phyloP scores from a whole-genome alignment of 2,888 invertebrate species.

The Nycteola revayana region DNA sequence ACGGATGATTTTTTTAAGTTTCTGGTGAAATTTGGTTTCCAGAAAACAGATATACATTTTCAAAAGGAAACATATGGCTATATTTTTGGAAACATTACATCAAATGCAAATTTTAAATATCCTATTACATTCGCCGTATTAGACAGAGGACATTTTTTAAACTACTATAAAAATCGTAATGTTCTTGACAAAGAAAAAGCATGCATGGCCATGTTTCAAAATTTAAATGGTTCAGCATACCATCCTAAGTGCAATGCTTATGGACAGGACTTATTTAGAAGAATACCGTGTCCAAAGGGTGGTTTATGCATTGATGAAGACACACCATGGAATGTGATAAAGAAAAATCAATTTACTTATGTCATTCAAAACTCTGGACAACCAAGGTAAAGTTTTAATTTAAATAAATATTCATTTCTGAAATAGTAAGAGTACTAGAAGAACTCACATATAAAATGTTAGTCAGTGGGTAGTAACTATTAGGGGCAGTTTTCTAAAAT shows the following conservation, averaged over 20 bases:
- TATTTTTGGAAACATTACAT: constrained; percentile 97
- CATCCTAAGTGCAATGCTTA: constrained; percentile 90
- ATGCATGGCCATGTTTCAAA: constrained; percentile 93
- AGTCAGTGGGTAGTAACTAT: too few species aligned
- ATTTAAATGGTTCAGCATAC: constrained; percentile 91
- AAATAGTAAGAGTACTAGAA: too few species aligned
- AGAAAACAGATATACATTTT: constrained; percentile 94
- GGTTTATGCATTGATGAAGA: constrained; percentile 94
- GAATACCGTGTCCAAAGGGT: constrained; percentile 91
- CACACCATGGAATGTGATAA: constrained; percentile 91
- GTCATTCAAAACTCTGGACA: constrained; percentile 93
- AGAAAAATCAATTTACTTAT: constrained; percentile 96
- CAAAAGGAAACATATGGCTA: constrained; percentile 95
- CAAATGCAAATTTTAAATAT: constrained; percentile 83
- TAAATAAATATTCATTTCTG: too few species aligned
- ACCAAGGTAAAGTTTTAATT: constrained; percentile 91
- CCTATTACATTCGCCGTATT: constrained; percentile 94
- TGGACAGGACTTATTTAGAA: constrained; percentile 89
- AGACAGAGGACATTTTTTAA: constrained; percentile 93
- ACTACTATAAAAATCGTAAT: constrained; percentile 92
- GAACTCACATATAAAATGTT: too few species aligned
- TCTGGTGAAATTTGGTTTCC: constrained; percentile 97
- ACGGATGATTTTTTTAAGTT: constrained; percentile 92
- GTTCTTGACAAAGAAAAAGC: constrained; percentile 85
- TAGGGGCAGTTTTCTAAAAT: too few species aligned